These are phyloP conservation scores for Zosterops hypoxanthus DNA, from an alignment of 2,113 vertebrate genomes.

Conservation along the genomic window DNA sequence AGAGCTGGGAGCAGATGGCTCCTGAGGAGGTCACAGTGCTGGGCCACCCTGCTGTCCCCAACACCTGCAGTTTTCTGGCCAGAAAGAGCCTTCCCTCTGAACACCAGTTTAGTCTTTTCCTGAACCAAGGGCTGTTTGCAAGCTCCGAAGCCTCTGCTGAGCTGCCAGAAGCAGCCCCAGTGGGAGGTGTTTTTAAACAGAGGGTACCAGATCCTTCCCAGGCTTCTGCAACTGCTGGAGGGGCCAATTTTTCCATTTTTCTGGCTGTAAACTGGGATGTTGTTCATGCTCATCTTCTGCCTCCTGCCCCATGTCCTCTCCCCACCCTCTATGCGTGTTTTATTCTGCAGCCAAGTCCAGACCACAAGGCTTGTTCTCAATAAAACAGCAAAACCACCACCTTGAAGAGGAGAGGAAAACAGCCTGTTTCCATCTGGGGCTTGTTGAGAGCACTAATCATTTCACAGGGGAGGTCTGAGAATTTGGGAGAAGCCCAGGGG, in stretches of 20 bases:
- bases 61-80: neutral
- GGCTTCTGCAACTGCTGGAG: neutral
- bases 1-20: neutral
- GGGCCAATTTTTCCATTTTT: neutral
- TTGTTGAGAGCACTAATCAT: neutral
- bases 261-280: neutral
- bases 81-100: neutral
- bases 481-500: neutral
- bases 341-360: neutral
- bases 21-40: neutral
- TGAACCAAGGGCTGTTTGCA: neutral
- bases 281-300: neutral
- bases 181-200: neutral
- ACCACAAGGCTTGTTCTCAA: neutral
- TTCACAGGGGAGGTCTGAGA: neutral
- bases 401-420: neutral
- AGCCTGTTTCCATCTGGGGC: neutral
- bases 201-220: neutral
- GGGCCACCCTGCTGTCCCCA: neutral
- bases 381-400: neutral
- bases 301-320: neutral
- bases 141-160: neutral
- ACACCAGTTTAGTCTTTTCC: accelerated
- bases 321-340: neutral
- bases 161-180: neutral